These are phyloP conservation scores for Tinea pellionella DNA, from an alignment of 2,888 invertebrate species.

Conservation along the genomic window DNA sequence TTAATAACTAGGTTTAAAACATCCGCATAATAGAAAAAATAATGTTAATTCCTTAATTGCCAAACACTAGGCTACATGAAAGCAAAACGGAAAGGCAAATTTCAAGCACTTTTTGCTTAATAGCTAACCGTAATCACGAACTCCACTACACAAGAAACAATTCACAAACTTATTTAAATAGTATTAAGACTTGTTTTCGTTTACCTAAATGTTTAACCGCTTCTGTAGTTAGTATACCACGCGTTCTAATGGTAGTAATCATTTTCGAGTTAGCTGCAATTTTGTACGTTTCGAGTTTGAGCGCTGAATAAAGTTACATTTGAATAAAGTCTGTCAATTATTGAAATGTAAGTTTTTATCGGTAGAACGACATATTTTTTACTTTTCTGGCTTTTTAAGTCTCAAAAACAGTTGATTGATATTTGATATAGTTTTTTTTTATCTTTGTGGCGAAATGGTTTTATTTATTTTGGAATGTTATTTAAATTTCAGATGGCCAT, in stretches of 20 bases:
- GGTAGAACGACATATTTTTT: not conserved
- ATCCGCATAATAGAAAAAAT: not conserved
- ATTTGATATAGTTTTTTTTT: not conserved
- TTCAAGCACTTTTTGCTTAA: constrained; percentile 10
- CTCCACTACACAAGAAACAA: not conserved
- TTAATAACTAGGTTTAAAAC: not conserved
- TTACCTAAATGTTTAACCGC: not conserved
- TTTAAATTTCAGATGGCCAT: too few species aligned
- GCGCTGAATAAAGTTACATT: not conserved
- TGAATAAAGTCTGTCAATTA: constrained; percentile 10
- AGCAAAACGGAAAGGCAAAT: constrained; percentile 12
- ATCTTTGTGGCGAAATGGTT: too few species aligned
- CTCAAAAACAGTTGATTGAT: not conserved
- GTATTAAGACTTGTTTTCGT: not conserved
- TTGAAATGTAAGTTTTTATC: constrained; percentile 9
- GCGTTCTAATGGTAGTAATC: constrained; percentile 14
- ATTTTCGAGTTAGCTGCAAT: constrained; percentile 17
- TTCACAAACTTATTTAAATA: not conserved
- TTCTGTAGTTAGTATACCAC: not conserved
- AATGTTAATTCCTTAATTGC: constrained; percentile 7
- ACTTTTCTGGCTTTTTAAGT: not conserved
- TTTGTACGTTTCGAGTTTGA: constrained; percentile 1
- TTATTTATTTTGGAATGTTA: too few species aligned
- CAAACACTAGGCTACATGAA: constrained; percentile 10
- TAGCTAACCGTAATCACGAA: not conserved